Conservation (phyloP, 2,113 vertebrate species). For the Leuciscus idus region DNA sequence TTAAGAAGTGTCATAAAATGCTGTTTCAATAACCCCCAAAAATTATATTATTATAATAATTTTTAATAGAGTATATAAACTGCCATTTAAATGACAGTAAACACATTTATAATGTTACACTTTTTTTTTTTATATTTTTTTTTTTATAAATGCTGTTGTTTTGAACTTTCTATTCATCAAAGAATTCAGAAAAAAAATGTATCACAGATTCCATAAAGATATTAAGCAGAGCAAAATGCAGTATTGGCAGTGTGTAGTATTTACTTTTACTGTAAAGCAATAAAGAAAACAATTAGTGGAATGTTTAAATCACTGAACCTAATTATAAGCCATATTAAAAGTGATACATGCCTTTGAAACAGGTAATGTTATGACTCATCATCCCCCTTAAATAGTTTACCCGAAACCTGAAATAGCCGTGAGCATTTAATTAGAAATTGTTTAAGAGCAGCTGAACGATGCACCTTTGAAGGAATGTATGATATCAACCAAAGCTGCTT, state of each 20-base stretch:
- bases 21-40: too few species aligned
- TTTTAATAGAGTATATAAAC: too few species aligned
- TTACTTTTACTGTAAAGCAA: background rate
- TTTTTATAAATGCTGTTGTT: background rate
- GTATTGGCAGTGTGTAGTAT: background rate
- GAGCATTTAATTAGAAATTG: too few species aligned
- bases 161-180: background rate
- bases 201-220: background rate
- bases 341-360: background rate
- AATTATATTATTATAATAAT: too few species aligned
- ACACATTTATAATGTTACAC: background rate
- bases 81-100: background rate
- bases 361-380: background rate
- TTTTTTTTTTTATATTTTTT: background rate
- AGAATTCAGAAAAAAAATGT: background rate
- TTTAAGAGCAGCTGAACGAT: too few species aligned
- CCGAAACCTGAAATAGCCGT: background rate
- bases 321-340: background rate
- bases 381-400: background rate
- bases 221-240: background rate
- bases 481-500: background rate
- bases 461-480: background rate
- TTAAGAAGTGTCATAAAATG: too few species aligned
- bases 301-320: background rate
- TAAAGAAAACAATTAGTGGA: too few species aligned